phyloP scores from a whole-genome alignment of 37 sponge, comb jelly and placozoan species.

The Cladorhizidae sp. region DNA sequence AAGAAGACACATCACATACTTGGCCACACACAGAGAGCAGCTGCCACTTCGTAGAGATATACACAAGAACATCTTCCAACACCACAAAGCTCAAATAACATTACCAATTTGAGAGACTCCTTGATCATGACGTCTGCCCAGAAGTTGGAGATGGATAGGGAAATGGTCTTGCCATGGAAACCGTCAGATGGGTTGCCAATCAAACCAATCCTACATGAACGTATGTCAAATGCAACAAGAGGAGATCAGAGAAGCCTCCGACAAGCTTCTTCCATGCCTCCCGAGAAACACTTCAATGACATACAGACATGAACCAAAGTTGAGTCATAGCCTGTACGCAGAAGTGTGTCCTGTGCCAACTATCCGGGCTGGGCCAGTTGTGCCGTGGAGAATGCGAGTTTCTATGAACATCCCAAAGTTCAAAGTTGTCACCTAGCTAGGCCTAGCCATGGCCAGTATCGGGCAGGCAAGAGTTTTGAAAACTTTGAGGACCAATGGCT shows the following conservation, averaged over 20 bases:
- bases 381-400: too few species aligned
- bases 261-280: too few species aligned
- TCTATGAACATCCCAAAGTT: too few species aligned
- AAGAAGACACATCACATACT: not conserved
- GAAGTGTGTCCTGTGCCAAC: too few species aligned
- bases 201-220: conserved; percentile 71
- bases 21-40: not conserved
- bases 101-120: conserved; percentile 69
- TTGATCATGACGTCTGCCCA: conserved; percentile 87
- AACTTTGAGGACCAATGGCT: too few species aligned
- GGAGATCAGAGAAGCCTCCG: too few species aligned
- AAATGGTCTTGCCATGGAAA: conserved; percentile 87
- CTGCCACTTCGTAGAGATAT: not conserved
- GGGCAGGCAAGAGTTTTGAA: too few species aligned
- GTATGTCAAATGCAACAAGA: not conserved
- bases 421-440: too few species aligned
- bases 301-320: too few species aligned
- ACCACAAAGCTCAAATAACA: not conserved
- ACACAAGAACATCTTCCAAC: not conserved
- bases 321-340: not conserved
- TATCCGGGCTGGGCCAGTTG: too few species aligned
- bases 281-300: too few species aligned
- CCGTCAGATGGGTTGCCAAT: conserved; percentile 92
- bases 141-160: conserved; percentile 84
- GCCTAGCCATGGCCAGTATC: too few species aligned